A percentile compares a stretch with the other conserved stretches of the same genome.
These are phyloP conservation scores for Scaptomyza flava DNA, from an alignment of 2,888 invertebrate genomes.

Conservation along the genomic window DNA sequence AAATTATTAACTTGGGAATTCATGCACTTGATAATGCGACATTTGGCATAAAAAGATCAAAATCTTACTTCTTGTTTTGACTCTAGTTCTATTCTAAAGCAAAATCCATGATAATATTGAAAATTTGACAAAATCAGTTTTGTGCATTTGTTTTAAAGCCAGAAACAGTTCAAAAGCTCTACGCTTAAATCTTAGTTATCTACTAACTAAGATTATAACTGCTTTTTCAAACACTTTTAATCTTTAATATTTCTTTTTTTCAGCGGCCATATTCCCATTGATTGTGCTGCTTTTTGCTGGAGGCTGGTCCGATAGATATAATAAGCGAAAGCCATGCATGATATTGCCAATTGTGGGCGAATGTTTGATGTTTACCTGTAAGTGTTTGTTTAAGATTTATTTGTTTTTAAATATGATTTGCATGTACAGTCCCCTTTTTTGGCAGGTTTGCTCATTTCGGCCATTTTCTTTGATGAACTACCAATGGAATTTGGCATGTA, in stretches of 20 bases:
- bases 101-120: too few species aligned
- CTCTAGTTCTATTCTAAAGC: too few species aligned
- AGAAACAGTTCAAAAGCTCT: too few species aligned
- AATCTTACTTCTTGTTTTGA: too few species aligned
- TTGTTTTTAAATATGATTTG: background rate
- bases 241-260: background rate
- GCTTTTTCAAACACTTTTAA: too few species aligned
- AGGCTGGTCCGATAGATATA: slow-evolving; percentile 84
- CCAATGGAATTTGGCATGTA: slow-evolving; percentile 84
- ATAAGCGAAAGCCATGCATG: slow-evolving; percentile 84
- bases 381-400: slow-evolving; percentile 20
- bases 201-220: too few species aligned
- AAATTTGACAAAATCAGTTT: too few species aligned
- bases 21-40: too few species aligned
- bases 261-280: slow-evolving; percentile 83
- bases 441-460: slow-evolving; percentile 82
- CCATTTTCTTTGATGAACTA: slow-evolving; percentile 82
- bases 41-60: too few species aligned
- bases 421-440: background rate
- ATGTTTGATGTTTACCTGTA: slow-evolving; percentile 77
- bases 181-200: too few species aligned
- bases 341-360: slow-evolving; percentile 83
- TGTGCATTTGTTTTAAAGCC: too few species aligned
- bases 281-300: slow-evolving; percentile 84
- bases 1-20: too few species aligned